Conservation (phyloP, 2,797 vertebrate species). For the Protonibea diacanthus region DNA sequence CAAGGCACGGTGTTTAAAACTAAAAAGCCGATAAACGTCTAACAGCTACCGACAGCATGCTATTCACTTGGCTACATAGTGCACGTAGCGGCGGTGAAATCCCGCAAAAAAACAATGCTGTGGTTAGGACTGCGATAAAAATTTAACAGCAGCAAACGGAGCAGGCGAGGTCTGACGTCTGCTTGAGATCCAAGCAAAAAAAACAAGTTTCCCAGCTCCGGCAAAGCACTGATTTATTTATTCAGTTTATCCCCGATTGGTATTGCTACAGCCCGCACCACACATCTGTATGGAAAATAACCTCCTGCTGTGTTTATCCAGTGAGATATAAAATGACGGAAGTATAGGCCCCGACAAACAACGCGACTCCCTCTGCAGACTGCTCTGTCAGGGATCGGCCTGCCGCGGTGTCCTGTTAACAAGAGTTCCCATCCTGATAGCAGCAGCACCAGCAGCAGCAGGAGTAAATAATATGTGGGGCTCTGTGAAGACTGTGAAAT, state of each 20-base stretch:
- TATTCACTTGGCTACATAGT: slow-evolving; percentile 48
- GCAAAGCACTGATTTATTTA: slow-evolving; percentile 8
- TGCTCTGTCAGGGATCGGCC: slow-evolving; percentile 55
- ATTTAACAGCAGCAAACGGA: slow-evolving; percentile 40
- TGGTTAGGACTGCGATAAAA: slow-evolving; percentile 59
- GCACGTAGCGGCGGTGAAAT: slow-evolving; percentile 10
- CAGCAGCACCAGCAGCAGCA: neutral
- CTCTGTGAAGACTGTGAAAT: neutral
- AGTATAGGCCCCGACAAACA: slow-evolving; percentile 78
- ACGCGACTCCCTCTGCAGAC: slow-evolving; percentile 58
- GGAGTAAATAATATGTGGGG: neutral
- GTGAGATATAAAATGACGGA: slow-evolving; percentile 71
- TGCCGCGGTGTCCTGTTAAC: slow-evolving; percentile 29
- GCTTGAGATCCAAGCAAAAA: slow-evolving; percentile 55
- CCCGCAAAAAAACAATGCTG: slow-evolving; percentile 53
- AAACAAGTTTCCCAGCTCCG: slow-evolving; percentile 49
- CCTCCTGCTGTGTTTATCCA: slow-evolving; percentile 28
- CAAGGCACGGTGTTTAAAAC: slow-evolving; percentile 89
- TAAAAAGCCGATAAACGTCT: slow-evolving; percentile 83
- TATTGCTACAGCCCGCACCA: neutral
- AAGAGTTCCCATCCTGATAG: slow-evolving; percentile 1
- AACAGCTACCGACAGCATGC: slow-evolving; percentile 70
- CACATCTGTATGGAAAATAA: neutral
- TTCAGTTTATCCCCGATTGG: slow-evolving; percentile 11
- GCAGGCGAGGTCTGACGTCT: slow-evolving; percentile 79